phyloP scores from a whole-genome alignment of 1,140 invertebrate genomes.

The Neotoxoptera formosana region DNA sequence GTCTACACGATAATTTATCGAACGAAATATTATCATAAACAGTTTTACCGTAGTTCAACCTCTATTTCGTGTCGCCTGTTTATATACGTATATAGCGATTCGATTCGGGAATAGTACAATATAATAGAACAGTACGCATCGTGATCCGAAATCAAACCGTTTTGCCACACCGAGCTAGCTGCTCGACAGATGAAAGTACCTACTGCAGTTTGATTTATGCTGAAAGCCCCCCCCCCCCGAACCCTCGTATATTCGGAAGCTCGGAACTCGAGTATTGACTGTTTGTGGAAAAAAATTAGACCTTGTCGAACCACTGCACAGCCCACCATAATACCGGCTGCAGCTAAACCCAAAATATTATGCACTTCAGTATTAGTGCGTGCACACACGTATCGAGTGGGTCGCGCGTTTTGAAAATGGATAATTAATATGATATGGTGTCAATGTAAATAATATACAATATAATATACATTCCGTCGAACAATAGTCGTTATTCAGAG shows the following conservation, averaged over 20 bases:
- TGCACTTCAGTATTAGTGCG: background rate
- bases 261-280: background rate
- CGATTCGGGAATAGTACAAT: background rate
- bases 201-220: background rate
- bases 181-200: background rate
- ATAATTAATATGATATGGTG: background rate
- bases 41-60: background rate
- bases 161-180: background rate
- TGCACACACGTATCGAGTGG: too few species aligned
- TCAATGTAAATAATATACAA: background rate
- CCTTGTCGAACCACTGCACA: background rate
- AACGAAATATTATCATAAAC: background rate
- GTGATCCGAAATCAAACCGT: background rate
- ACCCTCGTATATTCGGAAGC: background rate
- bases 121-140: background rate
- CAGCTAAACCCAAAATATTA: background rate
- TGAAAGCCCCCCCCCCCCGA: background rate
- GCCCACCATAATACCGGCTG: too few species aligned
- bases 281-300: background rate
- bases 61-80: background rate
- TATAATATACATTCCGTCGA: background rate
- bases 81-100: too few species aligned
- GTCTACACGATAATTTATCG: background rate
- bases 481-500: background rate
- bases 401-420: background rate